These are phyloP conservation scores for Eupeodes latifasciatus DNA, from an alignment of 2,888 invertebrate genomes.

Conservation along the genomic window DNA sequence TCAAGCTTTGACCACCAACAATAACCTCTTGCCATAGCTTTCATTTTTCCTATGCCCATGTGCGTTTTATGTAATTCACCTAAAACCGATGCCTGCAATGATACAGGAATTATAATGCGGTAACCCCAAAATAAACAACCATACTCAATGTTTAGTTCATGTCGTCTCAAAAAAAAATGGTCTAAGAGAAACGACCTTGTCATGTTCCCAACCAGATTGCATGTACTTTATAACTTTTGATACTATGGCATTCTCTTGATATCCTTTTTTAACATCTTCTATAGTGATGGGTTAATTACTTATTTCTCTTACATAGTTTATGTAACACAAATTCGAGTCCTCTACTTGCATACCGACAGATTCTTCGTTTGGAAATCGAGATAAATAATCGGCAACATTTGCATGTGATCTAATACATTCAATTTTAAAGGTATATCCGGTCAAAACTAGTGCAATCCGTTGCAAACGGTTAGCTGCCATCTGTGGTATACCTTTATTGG, in stretches of 20 bases:
- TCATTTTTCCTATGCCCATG: constrained; percentile 54
- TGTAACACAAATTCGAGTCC: constrained; percentile 11
- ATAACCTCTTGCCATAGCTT: constrained; percentile 42
- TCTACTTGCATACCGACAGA: background rate
- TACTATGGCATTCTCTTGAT: background rate
- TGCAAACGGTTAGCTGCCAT: constrained; percentile 40
- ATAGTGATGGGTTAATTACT: too few species aligned
- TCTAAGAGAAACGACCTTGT: background rate
- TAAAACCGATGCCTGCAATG: constrained; percentile 50
- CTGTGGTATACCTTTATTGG: constrained; percentile 47
- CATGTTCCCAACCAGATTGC: constrained; percentile 6
- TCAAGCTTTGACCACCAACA: constrained; percentile 59
- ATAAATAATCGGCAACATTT: too few species aligned
- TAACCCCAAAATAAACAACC: constrained; percentile 70
- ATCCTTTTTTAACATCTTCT: constrained; percentile 18
- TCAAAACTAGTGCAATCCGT: constrained; percentile 20
- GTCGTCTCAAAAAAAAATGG: constrained; percentile 20
- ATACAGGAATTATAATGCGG: constrained; percentile 50
- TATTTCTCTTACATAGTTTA: constrained; percentile 26
- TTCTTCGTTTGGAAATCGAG: constrained; percentile 9
- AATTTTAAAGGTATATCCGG: background rate
- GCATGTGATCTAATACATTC: too few species aligned
- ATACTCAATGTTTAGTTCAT: constrained; percentile 36
- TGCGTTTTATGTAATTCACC: constrained; percentile 57
- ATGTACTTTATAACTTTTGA: background rate